These are phyloP conservation scores for Apodemus agrarius DNA, from an alignment of 2,797 vertebrate species.

Conservation along the genomic window DNA sequence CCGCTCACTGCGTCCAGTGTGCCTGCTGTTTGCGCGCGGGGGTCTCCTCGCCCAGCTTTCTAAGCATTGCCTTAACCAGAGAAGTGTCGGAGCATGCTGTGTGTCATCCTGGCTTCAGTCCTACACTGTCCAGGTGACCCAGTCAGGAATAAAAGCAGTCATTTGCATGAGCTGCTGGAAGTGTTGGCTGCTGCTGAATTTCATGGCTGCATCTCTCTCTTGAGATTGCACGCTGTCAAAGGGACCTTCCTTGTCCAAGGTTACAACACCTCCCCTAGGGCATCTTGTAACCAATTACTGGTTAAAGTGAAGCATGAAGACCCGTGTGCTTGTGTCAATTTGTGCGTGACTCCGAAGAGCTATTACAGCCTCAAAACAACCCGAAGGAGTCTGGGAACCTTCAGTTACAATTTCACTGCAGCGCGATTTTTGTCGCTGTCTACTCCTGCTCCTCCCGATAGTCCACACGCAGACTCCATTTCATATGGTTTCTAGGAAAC, in stretches of 20 bases:
- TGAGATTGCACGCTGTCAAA: background rate
- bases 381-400: background rate
- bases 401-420: background rate
- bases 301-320: constrained; percentile 33
- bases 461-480: background rate
- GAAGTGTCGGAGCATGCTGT: background rate
- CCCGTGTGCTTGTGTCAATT: background rate
- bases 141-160: background rate
- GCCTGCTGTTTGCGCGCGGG: too few relatives aligned
- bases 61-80: background rate
- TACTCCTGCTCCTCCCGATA: background rate
- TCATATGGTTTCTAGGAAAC: constrained; percentile 25
- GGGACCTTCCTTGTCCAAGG: background rate
- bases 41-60: constrained; percentile 42
- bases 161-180: background rate
- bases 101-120: background rate
- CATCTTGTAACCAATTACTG: background rate
- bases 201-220: background rate
- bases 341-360: constrained; percentile 11
- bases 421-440: constrained; percentile 8
- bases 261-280: background rate
- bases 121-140: background rate
- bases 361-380: background rate
- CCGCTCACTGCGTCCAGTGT: too few relatives aligned
- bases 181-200: background rate